These are phyloP conservation scores for Gallinago paraguaiae DNA, from an alignment of 2,113 vertebrate genomes.

Conservation along the genomic window DNA sequence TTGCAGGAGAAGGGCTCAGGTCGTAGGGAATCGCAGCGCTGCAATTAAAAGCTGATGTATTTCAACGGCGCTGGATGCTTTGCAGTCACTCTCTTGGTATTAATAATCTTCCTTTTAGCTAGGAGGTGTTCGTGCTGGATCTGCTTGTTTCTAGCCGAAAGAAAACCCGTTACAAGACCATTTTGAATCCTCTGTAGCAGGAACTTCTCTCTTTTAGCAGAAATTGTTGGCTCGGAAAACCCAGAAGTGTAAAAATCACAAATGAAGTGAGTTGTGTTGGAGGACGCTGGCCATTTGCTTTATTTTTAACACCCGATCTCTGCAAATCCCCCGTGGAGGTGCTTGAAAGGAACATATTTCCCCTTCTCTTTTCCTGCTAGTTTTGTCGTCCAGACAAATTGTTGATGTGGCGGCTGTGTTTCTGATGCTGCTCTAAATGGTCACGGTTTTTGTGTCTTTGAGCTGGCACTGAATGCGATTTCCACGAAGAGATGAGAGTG, in stretches of 20 bases:
- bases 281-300: background rate
- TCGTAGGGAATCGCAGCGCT: background rate
- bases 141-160: background rate
- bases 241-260: background rate
- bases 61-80: background rate
- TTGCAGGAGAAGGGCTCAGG: background rate
- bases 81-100: background rate
- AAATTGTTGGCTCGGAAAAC: background rate
- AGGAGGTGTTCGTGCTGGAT: background rate
- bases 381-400: slow-evolving; percentile 3
- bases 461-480: background rate
- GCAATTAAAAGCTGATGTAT: background rate
- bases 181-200: background rate
- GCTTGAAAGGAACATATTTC: background rate
- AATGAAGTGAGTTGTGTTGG: background rate
- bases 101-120: background rate
- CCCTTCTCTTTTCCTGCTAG: background rate
- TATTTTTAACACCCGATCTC: background rate
- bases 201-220: background rate
- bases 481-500: background rate
- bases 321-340: background rate
- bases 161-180: background rate
- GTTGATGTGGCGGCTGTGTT: background rate
- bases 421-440: background rate
- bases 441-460: background rate